Base-by-base conservation (phyloP, 1,140 invertebrate genomes). In the Drosophila paulistorum region DNA sequence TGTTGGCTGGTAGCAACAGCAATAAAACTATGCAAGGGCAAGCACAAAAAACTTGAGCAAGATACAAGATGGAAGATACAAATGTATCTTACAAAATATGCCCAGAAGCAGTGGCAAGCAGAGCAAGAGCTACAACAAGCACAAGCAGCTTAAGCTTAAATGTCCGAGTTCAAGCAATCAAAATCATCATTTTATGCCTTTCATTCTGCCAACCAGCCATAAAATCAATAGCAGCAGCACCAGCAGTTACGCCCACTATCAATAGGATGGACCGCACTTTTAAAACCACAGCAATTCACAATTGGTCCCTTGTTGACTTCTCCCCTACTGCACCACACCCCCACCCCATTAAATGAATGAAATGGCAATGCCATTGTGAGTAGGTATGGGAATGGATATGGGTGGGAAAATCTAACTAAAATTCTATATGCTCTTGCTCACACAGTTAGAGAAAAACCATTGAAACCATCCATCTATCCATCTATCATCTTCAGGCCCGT, bases 401-500 rank as follows among this genome's bases (percentile, higher is more conserved):
- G 14, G 14, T 6, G 4, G n/a, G 4, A 7, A 30, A 30, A 48
- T 48, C 45, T 48, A 17, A 17, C 17, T 17, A 17, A 17, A 17
- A 17, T 17, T 20, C 7, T 9, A 17, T 13, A 17, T 7, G 7
- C 45, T 48, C 14, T 17, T 2, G 20, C 14, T 2, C 45, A 17
- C 7, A 7, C 14, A 37, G 35, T 37, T 11, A 37, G 35, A 37
- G 10, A 11, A 11, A 11, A 37, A 37, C 35, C 35, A 37, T 37
- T 37, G 35, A 39, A 39, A 13, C 10, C 37, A 39, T 39, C 37
- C 37, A 39, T 13, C 37, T 11, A 39, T 13, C 37, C 62, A 74
- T 81, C 79, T 78, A 72, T 86, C 81, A 84, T 78, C 65, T 72
- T 65, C 66, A 77, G 69, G 55, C 45, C 69, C 65, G 42, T 13